Evolutionary conservation across 2,888 invertebrate genomes (phyloP), one percentile per base, ranked within the genome.

Genomic region (Meghimatium bilineatum): DNA sequence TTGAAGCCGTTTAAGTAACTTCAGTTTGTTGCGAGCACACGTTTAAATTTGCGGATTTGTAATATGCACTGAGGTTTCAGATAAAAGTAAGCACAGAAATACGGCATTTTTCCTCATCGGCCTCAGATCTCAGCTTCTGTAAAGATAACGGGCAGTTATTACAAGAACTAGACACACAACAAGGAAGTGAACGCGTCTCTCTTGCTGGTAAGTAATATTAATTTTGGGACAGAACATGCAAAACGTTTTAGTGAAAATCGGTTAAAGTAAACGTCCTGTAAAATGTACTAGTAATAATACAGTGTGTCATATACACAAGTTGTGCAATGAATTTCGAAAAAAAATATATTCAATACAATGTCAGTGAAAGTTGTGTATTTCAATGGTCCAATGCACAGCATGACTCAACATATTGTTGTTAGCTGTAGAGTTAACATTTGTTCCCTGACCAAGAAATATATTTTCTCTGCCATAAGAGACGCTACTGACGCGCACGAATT

Each of bases 101-200:
- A 56, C 2, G 3, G 17, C 56, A 56, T 17, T 8, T 23, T 36
- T 17, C 26, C 69, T 69, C 3, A 26, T 69, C 20, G 26, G 26
- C 38, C 2, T 36, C 36, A 36, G 36, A 36, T 69, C 5, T 20
- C 69, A 10, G 36, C 20, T 1, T 69, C 69, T 34, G 34, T 69
- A 69, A 36, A 69, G 69, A 69, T 69, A 69, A 36, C 36, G 26
- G 69, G 6, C 36, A 69, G 69, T 26, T 36, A 69, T 69, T 69
- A 69, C 1, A 20, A 12, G 26, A 38, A 38, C 38, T 69, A 23
- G 69, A 38, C 6, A 36, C 3, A 38, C 8, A 20, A 12, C 34
- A 1, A 3, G 67, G 34, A 67, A 32, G 3, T 34, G 20, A 36
- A 38, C 56, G 2, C 3, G 14, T 34, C 34, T 29, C 26, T 26